A percentile compares a stretch with the other conserved stretches of the same genome.
Evolutionary conservation across 2,888 invertebrate species (phyloP).

Genomic region (Deilephila porcellus): DNA sequence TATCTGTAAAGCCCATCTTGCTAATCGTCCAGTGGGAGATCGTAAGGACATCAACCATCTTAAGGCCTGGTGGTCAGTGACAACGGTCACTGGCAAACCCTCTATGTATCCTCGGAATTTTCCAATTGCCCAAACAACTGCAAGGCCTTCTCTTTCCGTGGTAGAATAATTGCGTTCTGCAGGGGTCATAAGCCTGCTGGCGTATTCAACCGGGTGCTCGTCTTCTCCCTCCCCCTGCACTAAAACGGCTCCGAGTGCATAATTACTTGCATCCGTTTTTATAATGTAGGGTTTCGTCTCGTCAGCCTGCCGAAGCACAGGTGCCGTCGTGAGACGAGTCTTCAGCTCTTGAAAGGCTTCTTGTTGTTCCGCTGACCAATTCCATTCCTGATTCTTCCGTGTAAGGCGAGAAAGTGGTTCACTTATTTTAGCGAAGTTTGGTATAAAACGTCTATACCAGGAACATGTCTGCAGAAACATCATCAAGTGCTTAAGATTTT

Average conservation of each 20-base stretch:
- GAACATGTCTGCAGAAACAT: slow-evolving; percentile 36
- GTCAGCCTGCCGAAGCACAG: slow-evolving; percentile 47
- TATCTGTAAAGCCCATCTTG: slow-evolving; percentile 66
- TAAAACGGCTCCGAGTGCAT: slow-evolving; percentile 47
- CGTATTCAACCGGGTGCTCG: slow-evolving; percentile 44
- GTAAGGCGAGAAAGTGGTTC: slow-evolving; percentile 49
- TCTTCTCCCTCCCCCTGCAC: slow-evolving; percentile 44
- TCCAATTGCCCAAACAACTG: slow-evolving; percentile 44
- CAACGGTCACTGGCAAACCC: slow-evolving; percentile 54
- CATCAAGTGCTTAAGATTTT: no score
- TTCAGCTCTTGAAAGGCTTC: slow-evolving; percentile 41
- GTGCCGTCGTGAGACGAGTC: slow-evolving; percentile 38
- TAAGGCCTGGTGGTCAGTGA: slow-evolving; percentile 69
- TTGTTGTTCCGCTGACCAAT: slow-evolving; percentile 42
- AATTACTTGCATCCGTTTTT: slow-evolving; percentile 51
- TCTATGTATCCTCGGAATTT: no score
- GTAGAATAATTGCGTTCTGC: slow-evolving; percentile 63
- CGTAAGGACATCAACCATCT: slow-evolving; percentile 64
- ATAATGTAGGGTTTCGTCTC: slow-evolving; percentile 45
- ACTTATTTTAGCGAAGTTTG: slow-evolving; percentile 42
- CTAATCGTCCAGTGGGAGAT: slow-evolving; percentile 63
- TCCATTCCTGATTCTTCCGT: slow-evolving; percentile 47
- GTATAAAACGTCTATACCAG: slow-evolving; percentile 52
- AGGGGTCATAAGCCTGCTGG: slow-evolving; percentile 41
- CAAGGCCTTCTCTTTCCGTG: slow-evolving; percentile 62